phyloP scores from a whole-genome alignment of 2,113 vertebrate species.

The Coregonus clupeaformis region DNA sequence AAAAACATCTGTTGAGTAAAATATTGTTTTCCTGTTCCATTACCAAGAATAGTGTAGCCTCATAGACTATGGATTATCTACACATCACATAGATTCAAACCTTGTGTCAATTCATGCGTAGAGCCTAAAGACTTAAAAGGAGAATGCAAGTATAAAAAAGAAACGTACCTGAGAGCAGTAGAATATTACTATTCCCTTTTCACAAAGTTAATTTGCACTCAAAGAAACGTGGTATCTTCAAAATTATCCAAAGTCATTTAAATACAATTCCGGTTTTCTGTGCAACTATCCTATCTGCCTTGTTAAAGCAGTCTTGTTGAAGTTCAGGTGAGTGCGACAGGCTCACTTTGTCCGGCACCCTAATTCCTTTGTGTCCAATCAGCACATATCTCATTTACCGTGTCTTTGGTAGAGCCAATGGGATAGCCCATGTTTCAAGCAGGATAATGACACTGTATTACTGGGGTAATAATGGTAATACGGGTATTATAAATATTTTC shows the following conservation, averaged over 20 bases:
- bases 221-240: background rate
- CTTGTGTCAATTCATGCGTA: too few relatives aligned
- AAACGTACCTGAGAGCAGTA: background rate
- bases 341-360: background rate
- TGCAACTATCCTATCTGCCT: background rate
- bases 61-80: too few relatives aligned
- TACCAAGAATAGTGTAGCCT: too few relatives aligned
- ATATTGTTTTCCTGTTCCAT: too few relatives aligned
- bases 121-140: too few relatives aligned
- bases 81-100: too few relatives aligned
- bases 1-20: too few relatives aligned
- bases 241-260: background rate
- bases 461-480: too few relatives aligned
- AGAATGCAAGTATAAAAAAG: too few relatives aligned
- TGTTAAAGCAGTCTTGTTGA: background rate
- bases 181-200: background rate
- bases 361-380: constrained; percentile 44
- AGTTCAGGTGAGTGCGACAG: background rate
- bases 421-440: too few relatives aligned
- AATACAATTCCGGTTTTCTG: background rate
- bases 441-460: too few relatives aligned
- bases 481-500: too few relatives aligned
- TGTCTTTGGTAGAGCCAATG: constrained; percentile 18
- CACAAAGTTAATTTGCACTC: background rate
- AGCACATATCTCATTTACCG: background rate